Base-by-base conservation (phyloP, 2,888 invertebrate genomes). In the Dasysyrphus tricinctus region DNA sequence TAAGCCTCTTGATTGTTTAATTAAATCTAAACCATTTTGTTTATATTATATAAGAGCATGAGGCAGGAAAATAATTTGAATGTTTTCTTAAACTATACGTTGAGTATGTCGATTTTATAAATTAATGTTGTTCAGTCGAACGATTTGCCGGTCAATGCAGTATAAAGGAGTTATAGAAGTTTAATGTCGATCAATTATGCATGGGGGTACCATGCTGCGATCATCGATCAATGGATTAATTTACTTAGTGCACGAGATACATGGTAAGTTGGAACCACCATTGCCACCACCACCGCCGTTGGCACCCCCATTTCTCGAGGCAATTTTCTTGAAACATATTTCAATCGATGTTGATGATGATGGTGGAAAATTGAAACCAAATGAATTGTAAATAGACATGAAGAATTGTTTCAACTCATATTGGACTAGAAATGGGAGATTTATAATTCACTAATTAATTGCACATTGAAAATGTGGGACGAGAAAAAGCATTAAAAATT, bases 171-270 rank as follows among this genome's bases (percentile, higher is more conserved):
- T 57, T 57, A 57, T 16, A 37, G 69, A 29, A 32, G 29, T 70
- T 29, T 14, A 57, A 70, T 65, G 51, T 54, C 49, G 12, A 49
- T 75, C 76, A 54, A 76, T 70, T 81, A 47, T 70, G 42, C 51
- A 47, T 44, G 24, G 34, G 57, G 6, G 32, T 59, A 65, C 72
- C 78, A 67, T 47, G 78, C 67, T 73, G 82, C 49, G 82, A 78
- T 67, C 73, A 63, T 81, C 74, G 82, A 79, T 82, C 78, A 69
- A 49, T 19, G 32, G 49, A 78, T 73, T 73, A 79, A 69, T 78
- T 47, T 16, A 63, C n/a, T 44, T 44, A 44, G 42, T 75, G 69
- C 74, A 79, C 63, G 74, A 47, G 83, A 79, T 79, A 51, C 42
- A 47, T 51, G 16, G 61, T 24, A 39, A 61, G 7, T 37, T 34